Base-by-base conservation (phyloP, 2,888 invertebrate genomes). In the Trissoscelio sp. region DNA sequence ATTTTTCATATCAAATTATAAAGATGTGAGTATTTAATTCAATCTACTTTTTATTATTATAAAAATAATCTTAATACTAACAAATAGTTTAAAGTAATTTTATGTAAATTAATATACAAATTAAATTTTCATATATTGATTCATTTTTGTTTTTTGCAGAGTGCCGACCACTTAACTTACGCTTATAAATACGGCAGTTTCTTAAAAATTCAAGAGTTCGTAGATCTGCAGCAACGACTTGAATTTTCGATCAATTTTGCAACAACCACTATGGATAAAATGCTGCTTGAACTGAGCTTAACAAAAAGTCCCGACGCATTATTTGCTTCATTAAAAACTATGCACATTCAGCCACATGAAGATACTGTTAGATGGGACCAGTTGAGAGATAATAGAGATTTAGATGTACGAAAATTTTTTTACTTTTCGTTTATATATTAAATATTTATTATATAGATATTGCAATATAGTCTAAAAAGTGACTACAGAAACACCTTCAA, bases 161-260 rank as follows among this genome's bases (percentile, higher is more conserved):
- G 97, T 87, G 94, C 97, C 55, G 98, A 98, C 91, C 97, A 97
- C 90, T 93, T 98, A 66, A 96, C 97, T 22, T 95, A 96, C 88
- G 96, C 97, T 6, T 98, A 98, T 92, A 98, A 98, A 89, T 98
- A 95, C 92, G 98, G 98, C 9, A 97, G 98, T 48, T 98, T 98
- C 92, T 95, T 95, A 85, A 98, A 98, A 93, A 94, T 98, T 84
- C 95, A 96, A 85, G 98, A 98, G 91, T 96, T 99, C 90, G 95
- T 96, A 87, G 95, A 95, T 88, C 96, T 98, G 91, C 94, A 96
- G 86, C 95, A 95, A 86, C 94, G 96, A 57, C 92, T 98, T 79
- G 95, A 95, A 85, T 95, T 95, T 86, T 98, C 98, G 83, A 92
- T 96, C 72, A 96, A 98, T 92, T 95, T 95, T 89, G 94, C 93